phyloP scores from a whole-genome alignment of 1,140 invertebrate genomes.

The Neodiprion virginianus region DNA sequence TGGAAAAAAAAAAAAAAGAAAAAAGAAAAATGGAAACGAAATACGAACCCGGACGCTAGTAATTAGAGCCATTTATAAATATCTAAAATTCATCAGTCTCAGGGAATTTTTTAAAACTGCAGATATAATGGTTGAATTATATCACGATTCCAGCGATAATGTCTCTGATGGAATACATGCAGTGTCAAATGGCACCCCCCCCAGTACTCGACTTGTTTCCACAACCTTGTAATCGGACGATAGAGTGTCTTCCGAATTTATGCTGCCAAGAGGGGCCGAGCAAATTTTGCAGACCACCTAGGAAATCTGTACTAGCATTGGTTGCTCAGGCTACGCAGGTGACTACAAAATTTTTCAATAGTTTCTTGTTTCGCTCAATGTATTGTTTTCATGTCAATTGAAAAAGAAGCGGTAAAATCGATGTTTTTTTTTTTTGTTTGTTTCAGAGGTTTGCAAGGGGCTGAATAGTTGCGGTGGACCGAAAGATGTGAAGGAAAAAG shows the following conservation, averaged over 20 bases:
- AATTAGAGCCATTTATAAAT: background rate
- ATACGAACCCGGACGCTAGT: too few relatives aligned
- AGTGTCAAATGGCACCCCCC: conserved; percentile 73
- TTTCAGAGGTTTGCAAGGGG: conserved; percentile 23
- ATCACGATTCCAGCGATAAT: conserved; percentile 62
- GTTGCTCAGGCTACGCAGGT: conserved; percentile 66
- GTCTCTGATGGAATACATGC: conserved; percentile 69
- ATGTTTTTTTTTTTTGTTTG: background rate
- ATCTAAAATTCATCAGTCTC: too few relatives aligned
- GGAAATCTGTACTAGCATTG: conserved; percentile 69
- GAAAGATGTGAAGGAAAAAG: background rate
- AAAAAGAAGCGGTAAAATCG: too few relatives aligned
- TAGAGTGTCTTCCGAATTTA: conserved; percentile 78
- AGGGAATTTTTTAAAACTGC: background rate
- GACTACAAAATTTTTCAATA: conserved; percentile 4
- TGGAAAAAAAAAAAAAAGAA: conserved; percentile 8
- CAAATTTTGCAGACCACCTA: conserved; percentile 73
- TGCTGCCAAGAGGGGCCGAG: conserved; percentile 76
- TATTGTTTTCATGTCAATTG: background rate
- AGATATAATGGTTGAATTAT: background rate
- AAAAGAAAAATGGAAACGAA: too few relatives aligned
- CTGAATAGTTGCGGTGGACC: background rate
- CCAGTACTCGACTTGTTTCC: conserved; percentile 70
- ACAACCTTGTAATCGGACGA: conserved; percentile 68
- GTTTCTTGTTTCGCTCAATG: background rate